Evolutionary conservation across 2,113 vertebrate species (phyloP), one percentile per base, ranked within the genome.

Genomic region (Isurus oxyrinchus): DNA sequence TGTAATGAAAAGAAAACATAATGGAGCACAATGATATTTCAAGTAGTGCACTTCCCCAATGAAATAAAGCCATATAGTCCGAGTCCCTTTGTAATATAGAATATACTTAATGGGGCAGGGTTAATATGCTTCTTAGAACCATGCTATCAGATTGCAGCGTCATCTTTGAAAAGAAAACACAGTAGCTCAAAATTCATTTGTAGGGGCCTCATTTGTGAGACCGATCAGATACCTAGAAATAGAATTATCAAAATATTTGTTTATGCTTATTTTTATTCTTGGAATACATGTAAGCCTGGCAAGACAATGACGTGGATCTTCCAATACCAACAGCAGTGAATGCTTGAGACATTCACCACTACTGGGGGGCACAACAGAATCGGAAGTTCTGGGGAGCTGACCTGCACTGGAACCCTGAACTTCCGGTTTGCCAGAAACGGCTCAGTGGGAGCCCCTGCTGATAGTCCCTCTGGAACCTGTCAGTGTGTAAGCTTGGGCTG

Each of bases 191-290:
- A 40, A 72, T 31, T 8, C 63, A 23, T 67, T 23, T 27, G 8
- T 25, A 27, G 11, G 35, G 63, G 55, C 35, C 31, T 94, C 59
- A 63, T 40, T 16, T 93, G 59, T 44, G 25, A n/a, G 61, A 66
- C 35, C 8, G 5, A 40, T 35, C 59, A 19, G 27, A 35, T 31
- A 90, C 35, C 55, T 14, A 35, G 31, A 3, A 59, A 8, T 2
- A 27, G 87, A 88, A 53, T 88, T 49, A 35, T 90, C 49, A 90
- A 57, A 88, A 59, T 59, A 90, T 90, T 90, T 90, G 87, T 90
- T 53, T 27, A 53, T 44, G 1, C 31, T 88, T 88, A 27, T 31
- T 90, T 57, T 57, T 55, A 6, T 25, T 66, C 31, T 35, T 35
- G 31, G 27, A 7, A 35, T 35, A 10, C 35, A 31, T 76, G 72